Base-by-base conservation (phyloP, 2,888 invertebrate genomes). In the Lomographa bimaculata region DNA sequence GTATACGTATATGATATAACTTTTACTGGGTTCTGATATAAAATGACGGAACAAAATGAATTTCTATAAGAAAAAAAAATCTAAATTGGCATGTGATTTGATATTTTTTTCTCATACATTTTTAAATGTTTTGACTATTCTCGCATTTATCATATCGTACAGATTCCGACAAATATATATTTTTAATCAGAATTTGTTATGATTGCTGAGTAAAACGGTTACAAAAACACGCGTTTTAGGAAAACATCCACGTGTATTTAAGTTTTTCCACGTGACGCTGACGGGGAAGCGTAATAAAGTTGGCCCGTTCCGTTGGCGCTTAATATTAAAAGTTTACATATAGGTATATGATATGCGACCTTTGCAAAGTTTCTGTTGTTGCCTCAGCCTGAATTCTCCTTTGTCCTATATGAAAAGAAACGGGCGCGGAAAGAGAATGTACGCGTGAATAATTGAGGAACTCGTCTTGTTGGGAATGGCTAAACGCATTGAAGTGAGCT, bases 301-400 rank as follows among this genome's bases (percentile, higher is more conserved):
- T 67, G 64, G 60, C 63, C 56, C 54, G 52, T 56, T 58, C 46
- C 60, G 63, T 66, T 55, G 57, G 54, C 66, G 76, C 66, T 82
- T 79, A 81, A 80, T 81, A 84, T 83, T 83, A 80, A 79, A 78
- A 73, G 73, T 71, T 73, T 68, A 71, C 46, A 44, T 35, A 36
- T 5, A 18, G 25, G 24, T 57, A 56, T 33, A 23, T 50, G 66
- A 71, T 56, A 60, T 68, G 69, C 61, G 71, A 78, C 77, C 77
- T 79, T 79, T 79, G 79, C 80, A 83, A 85, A 81, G 76, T 79
- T 77, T 71, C 74, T 76, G 80, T 83, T 85, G 86, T 86, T 81
- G 69, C 71, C 72, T 57, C 77, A 81, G 71, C 83, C 82, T 84
- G 79, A 71, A 79, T 85, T 62, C 77, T 68, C 84, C 69, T 79